Percentiles rank a stretch among this genome's conserved stretches.
phyloP scores from a whole-genome alignment of 2,888 invertebrate species.

The Aproaerema taeniolella region DNA sequence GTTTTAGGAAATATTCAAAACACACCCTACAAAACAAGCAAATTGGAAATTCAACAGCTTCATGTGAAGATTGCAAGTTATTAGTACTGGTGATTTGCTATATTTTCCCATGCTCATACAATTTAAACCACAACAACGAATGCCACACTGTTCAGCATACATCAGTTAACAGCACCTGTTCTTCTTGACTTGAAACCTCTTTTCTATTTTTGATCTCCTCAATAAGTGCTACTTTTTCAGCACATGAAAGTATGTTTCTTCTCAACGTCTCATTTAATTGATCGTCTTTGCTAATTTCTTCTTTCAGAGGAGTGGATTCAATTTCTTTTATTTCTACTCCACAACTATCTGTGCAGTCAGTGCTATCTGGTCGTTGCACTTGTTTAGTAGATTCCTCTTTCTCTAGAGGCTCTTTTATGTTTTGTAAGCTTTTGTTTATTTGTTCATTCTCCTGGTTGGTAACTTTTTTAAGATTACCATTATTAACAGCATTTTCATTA shows the following conservation, averaged over 20 bases:
- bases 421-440: conserved; percentile 55
- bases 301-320: conserved; percentile 28
- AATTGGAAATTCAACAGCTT: too few relatives aligned
- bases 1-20: too few relatives aligned
- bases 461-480: conserved; percentile 59
- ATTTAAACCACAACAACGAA: conserved; percentile 37
- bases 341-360: conserved; percentile 12
- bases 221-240: conserved; percentile 63
- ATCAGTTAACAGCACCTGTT: conserved; percentile 60
- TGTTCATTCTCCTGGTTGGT: conserved; percentile 69
- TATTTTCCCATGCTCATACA: too few relatives aligned
- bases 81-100: too few relatives aligned
- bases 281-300: conserved; percentile 40
- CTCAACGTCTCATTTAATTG: conserved; percentile 53
- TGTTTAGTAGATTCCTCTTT: not conserved
- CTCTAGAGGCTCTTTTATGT: conserved; percentile 27
- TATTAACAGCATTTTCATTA: conserved; percentile 35
- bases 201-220: conserved; percentile 61
- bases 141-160: conserved; percentile 50
- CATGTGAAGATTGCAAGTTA: too few relatives aligned
- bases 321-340: conserved; percentile 37
- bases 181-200: conserved; percentile 41
- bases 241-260: conserved; percentile 64
- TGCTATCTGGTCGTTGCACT: too few relatives aligned
- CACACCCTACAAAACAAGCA: too few relatives aligned